Evolutionary conservation across 2,113 vertebrate species (phyloP).

Genomic region (Hippocampus guttulatus): DNA sequence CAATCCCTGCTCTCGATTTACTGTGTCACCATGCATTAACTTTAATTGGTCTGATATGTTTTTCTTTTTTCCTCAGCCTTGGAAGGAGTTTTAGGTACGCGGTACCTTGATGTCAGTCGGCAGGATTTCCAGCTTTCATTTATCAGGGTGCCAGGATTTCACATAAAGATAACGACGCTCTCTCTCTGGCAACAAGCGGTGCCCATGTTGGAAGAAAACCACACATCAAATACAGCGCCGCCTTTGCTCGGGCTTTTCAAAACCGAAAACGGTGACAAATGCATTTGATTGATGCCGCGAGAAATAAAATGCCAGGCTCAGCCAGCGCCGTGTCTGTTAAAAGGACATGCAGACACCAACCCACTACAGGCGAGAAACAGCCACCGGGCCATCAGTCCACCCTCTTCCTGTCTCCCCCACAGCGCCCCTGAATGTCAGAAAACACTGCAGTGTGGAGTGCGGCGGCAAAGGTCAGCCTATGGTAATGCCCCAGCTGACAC

Average conservation of each 20-base stretch:
- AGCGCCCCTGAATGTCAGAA: conserved; percentile 68
- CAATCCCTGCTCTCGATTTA: conserved; percentile 69
- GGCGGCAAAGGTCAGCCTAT: conserved; percentile 71
- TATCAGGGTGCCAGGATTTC: conserved; percentile 54
- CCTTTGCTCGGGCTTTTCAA: conserved; percentile 34
- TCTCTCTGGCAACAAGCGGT: conserved; percentile 50
- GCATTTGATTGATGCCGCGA: conserved; percentile 23
- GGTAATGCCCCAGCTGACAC: conserved; percentile 67
- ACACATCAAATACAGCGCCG: conserved; percentile 44
- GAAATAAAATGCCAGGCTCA: conserved; percentile 12
- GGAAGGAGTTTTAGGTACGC: conserved; percentile 64
- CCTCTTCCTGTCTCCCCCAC: conserved; percentile 45
- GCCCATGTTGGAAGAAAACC: conserved; percentile 29
- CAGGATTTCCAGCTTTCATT: conserved; percentile 52
- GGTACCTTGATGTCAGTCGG: conserved; percentile 57
- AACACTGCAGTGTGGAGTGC: conserved; percentile 60
- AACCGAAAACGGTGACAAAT: conserved; percentile 29
- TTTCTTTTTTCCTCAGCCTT: conserved; percentile 57
- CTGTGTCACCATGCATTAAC: conserved; percentile 69
- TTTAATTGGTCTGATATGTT: conserved; percentile 73
- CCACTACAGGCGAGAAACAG: conserved; percentile 42
- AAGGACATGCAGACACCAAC: conserved; percentile 40
- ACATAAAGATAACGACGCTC: conserved; percentile 52
- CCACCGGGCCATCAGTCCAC: conserved; percentile 38
- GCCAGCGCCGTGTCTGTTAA: conserved; percentile 47